These are phyloP conservation scores for Hypomesus transpacificus DNA, from an alignment of 2,113 vertebrate species.

Conservation along the genomic window DNA sequence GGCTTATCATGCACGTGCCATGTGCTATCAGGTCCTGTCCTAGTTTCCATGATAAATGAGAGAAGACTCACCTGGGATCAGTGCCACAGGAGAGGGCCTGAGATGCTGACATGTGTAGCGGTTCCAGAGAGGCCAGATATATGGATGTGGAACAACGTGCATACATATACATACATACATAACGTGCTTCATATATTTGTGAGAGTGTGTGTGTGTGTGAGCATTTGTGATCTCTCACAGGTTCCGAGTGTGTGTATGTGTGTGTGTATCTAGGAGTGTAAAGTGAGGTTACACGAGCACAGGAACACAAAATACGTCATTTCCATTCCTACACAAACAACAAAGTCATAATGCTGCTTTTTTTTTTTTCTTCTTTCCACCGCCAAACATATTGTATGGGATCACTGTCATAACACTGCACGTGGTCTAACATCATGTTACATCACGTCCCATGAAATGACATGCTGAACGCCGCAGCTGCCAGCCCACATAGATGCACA, in stretches of 20 bases:
- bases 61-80: conserved; percentile 43
- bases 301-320: no score
- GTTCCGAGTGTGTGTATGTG: not conserved
- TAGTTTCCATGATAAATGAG: conserved; percentile 30
- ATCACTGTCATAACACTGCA: no score
- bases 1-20: not conserved
- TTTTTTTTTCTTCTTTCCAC: no score
- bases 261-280: not conserved
- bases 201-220: not conserved
- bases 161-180: no score
- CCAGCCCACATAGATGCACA: no score
- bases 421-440: not conserved
- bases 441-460: not conserved
- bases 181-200: not conserved
- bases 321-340: no score
- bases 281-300: not conserved
- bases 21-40: conserved; percentile 32
- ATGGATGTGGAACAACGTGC: not conserved
- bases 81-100: not conserved
- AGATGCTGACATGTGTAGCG: no score
- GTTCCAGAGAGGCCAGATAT: no score
- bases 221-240: not conserved
- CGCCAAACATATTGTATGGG: no score
- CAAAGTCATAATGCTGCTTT: no score
- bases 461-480: no score